Conservation (phyloP, 2,888 invertebrate genomes). For the Chrysopilus asiliformis region DNA sequence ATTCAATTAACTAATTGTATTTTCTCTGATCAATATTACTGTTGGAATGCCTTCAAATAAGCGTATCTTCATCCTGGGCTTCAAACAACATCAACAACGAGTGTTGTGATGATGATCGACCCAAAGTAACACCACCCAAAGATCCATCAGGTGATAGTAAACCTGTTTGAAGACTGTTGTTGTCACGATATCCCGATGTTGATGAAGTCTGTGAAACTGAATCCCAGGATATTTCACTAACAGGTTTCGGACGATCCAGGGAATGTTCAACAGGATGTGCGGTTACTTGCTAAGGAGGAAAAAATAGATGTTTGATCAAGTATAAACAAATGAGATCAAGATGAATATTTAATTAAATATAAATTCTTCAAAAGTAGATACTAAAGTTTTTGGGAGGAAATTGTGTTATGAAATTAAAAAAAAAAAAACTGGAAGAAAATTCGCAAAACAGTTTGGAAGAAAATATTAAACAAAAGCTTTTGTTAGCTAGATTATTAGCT, state of each 20-base stretch:
- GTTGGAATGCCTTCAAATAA: constrained; percentile 45
- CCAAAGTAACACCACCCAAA: constrained; percentile 50
- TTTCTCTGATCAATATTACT: too few relatives aligned
- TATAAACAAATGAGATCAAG: too few relatives aligned
- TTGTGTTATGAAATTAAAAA: too few relatives aligned
- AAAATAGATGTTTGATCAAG: constrained; percentile 2
- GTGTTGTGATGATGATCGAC: constrained; percentile 60
- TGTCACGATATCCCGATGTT: constrained; percentile 70
- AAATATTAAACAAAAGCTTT: too few relatives aligned
- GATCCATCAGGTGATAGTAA: constrained; percentile 38
- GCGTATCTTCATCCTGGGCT: constrained; percentile 72
- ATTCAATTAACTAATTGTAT: too few relatives aligned
- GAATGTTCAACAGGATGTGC: constrained; percentile 12
- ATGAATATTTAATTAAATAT: too few relatives aligned
- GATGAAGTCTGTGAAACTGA: constrained; percentile 74
- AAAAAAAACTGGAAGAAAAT: too few relatives aligned
- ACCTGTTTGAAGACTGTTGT: constrained; percentile 42
- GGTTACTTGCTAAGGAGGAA: constrained; percentile 12
- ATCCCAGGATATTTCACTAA: constrained; percentile 63
- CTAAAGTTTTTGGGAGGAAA: too few relatives aligned
- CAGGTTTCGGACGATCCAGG: constrained; percentile 25
- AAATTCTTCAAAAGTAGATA: neutral
- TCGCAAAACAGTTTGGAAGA: too few relatives aligned
- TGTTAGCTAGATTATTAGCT: too few relatives aligned
- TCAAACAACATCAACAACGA: constrained; percentile 65